Percentiles rank a stretch among this genome's conserved stretches.
Evolutionary conservation across 2,113 vertebrate genomes (phyloP).

Genomic region (Cyphomyrus plagiostoma): DNA sequence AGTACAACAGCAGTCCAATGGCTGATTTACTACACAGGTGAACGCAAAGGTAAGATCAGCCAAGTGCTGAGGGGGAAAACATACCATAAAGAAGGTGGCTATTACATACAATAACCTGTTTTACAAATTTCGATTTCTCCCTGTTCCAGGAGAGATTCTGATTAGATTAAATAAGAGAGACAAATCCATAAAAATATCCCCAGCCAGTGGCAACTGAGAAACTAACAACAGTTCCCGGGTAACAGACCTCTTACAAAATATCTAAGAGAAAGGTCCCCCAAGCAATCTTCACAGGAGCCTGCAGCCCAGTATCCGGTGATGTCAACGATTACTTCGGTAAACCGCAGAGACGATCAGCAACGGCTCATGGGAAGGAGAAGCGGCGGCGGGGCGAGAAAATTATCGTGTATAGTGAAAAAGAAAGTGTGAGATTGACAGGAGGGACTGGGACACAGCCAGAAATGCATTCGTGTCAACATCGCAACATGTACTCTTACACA

Average conservation of each 20-base stretch:
- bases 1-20: neutral
- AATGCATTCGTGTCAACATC: neutral
- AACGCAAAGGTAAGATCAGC: neutral
- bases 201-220: neutral
- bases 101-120: neutral
- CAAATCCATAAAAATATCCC: neutral
- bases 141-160: neutral
- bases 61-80: neutral
- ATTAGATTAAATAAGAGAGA: neutral
- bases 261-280: neutral
- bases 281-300: neutral
- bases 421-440: neutral
- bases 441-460: neutral
- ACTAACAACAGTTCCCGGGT: neutral
- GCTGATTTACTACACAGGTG: neutral
- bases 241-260: neutral
- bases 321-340: neutral
- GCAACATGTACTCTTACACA: neutral
- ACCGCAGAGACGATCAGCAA: neutral
- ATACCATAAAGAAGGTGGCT: neutral
- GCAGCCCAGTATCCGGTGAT: neutral
- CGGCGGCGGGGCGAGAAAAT: neutral
- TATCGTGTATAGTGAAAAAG: neutral
- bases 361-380: neutral
- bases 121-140: neutral